Conservation (phyloP, 2,797 vertebrate species). For the Argentina silus region DNA sequence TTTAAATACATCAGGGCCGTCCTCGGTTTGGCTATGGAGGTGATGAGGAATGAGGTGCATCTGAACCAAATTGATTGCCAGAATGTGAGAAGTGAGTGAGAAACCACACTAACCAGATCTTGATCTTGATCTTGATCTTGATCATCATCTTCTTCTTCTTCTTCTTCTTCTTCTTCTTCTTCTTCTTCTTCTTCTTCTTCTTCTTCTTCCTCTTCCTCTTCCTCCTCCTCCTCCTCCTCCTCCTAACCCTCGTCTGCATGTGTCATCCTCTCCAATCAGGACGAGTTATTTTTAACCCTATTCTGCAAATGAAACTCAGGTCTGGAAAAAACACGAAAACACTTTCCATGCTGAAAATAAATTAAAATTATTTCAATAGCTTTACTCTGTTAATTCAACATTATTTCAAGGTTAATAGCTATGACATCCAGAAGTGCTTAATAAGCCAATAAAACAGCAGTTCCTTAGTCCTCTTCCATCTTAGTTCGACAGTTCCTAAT, state of each 20-base stretch:
- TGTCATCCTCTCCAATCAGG: slow-evolving; percentile 36
- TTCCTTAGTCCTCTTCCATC: slow-evolving; percentile 63
- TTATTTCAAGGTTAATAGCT: slow-evolving; percentile 76
- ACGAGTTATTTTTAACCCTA: slow-evolving; percentile 50
- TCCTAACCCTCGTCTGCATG: slow-evolving; percentile 3
- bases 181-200: neutral
- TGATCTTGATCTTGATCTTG: no score
- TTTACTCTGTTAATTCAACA: slow-evolving; percentile 62
- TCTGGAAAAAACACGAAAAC: slow-evolving; percentile 31
- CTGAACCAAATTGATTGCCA: no score
- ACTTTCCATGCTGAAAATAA: slow-evolving; percentile 61
- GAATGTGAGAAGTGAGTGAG: neutral
- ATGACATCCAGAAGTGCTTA: slow-evolving; percentile 74
- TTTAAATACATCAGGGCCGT: no score
- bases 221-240: neutral
- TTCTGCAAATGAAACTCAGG: neutral
- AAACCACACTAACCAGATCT: slow-evolving; percentile 8
- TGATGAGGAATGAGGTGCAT: no score
- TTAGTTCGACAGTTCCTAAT: slow-evolving; percentile 57
- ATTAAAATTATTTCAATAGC: slow-evolving; percentile 65
- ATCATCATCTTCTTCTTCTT: neutral
- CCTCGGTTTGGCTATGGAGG: no score
- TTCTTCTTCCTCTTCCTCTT: neutral
- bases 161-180: neutral
- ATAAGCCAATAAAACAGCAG: slow-evolving; percentile 73